A percentile compares a stretch with the other conserved stretches of the same genome.
Conservation (phyloP, 1,140 invertebrate genomes). For the Magallana angulata region DNA sequence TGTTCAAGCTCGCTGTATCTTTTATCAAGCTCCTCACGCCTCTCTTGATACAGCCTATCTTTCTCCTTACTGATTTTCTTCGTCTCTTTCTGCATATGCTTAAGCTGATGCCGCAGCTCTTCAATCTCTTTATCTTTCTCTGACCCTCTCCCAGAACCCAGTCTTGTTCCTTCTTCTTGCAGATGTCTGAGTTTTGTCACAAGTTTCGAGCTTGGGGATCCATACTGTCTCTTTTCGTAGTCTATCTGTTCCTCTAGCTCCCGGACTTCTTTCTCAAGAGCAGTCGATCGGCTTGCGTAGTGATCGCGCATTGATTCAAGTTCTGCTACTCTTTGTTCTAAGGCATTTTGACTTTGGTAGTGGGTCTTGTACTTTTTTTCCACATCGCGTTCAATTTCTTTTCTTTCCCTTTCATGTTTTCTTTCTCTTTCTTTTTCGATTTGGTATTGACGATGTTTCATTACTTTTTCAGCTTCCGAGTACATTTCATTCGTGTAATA, state of each 20-base stretch:
- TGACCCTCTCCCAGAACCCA: background rate
- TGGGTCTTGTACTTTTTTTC: constrained; percentile 74
- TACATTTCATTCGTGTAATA: constrained; percentile 51
- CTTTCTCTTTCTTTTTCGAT: constrained; percentile 43
- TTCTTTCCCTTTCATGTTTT: constrained; percentile 43
- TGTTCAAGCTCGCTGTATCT: background rate
- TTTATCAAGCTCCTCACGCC: background rate
- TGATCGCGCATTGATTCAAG: constrained; percentile 7
- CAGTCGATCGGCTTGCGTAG: background rate
- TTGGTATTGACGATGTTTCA: constrained; percentile 32
- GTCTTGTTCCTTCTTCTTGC: background rate
- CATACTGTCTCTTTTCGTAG: background rate
- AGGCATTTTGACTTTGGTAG: background rate
- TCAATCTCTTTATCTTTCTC: constrained; percentile 4
- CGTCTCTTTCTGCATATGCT: background rate
- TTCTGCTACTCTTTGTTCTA: constrained; percentile 26
- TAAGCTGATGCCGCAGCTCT: background rate
- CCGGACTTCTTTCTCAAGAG: background rate
- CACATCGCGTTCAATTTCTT: constrained; percentile 75
- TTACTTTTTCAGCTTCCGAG: constrained; percentile 37
- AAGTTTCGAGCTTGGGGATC: background rate
- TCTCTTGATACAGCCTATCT: constrained; percentile 16
- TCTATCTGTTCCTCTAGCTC: background rate
- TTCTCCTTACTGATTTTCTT: background rate
- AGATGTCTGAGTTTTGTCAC: background rate